A percentile compares a stretch with the other conserved stretches of the same genome.
These are phyloP conservation scores for Pelmatolapia mariae DNA, from an alignment of 2,113 vertebrate species.

Conservation along the genomic window DNA sequence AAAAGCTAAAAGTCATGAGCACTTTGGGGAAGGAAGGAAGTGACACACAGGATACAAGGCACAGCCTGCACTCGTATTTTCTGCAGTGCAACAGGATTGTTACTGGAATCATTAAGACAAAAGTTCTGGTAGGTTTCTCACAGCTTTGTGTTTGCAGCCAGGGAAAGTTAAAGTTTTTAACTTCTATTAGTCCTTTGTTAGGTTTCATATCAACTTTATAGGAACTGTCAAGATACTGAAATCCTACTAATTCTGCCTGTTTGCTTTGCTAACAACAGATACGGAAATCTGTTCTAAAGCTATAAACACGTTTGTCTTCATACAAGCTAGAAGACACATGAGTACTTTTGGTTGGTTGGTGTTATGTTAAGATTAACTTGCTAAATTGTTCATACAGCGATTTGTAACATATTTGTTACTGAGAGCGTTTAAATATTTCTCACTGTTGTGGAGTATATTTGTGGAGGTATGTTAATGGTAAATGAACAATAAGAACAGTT, in stretches of 20 bases:
- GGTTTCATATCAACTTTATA: neutral
- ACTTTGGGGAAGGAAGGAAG: constrained; percentile 47
- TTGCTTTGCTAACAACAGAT: neutral
- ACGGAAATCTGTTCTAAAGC: neutral
- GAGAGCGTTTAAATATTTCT: neutral
- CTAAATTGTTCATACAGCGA: neutral
- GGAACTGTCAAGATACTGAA: neutral
- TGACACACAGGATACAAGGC: constrained; percentile 25
- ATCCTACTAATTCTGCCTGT: neutral
- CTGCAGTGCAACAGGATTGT: neutral
- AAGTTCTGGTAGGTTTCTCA: constrained; percentile 12
- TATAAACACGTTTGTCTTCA: neutral
- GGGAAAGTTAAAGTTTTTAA: neutral
- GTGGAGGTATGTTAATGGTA: neutral
- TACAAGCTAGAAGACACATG: neutral
- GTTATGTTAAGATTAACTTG: neutral
- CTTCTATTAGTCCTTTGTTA: neutral
- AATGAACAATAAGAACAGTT: neutral
- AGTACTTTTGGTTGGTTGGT: neutral
- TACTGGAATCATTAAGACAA: neutral
- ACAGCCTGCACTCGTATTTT: neutral
- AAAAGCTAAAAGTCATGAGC: neutral
- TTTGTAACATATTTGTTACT: neutral
- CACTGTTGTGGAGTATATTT: neutral
- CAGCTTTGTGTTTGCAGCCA: neutral